A percentile compares a stretch with the other conserved stretches of the same genome.
These are phyloP conservation scores for Ranitomeya variabilis DNA, from an alignment of 2,113 vertebrate species.

Conservation along the genomic window DNA sequence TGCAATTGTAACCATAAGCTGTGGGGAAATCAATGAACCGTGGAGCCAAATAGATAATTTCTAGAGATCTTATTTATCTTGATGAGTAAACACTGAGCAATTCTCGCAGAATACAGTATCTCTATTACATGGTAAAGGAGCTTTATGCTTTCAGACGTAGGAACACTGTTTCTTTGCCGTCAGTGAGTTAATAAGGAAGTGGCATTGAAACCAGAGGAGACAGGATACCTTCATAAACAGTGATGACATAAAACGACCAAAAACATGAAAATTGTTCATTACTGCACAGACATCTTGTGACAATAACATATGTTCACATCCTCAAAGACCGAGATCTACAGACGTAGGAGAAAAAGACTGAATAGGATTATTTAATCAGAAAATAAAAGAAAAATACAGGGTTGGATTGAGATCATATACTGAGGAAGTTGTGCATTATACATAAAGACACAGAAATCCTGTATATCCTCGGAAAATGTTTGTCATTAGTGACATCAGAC, in stretches of 20 bases:
- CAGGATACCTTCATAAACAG: slow-evolving; percentile 29
- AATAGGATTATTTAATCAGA: neutral
- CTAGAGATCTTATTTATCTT: neutral
- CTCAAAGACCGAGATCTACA: neutral
- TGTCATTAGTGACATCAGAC: neutral
- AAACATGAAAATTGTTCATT: slow-evolving; percentile 28
- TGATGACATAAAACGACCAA: slow-evolving; percentile 15
- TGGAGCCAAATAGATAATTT: neutral
- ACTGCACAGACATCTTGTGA: slow-evolving; percentile 11
- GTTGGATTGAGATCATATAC: neutral
- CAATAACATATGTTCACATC: slow-evolving; percentile 23
- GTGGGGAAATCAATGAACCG: neutral
- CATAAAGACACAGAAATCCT: neutral
- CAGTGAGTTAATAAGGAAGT: slow-evolving; percentile 30
- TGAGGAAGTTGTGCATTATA: neutral
- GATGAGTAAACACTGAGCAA: neutral
- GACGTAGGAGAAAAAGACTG: neutral
- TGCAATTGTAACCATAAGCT: neutral
- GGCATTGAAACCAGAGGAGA: slow-evolving; percentile 11
- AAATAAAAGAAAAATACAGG: neutral
- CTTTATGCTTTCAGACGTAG: neutral
- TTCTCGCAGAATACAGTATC: neutral
- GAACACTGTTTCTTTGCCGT: slow-evolving; percentile 19
- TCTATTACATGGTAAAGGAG: neutral
- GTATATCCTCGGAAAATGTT: neutral